Conservation (phyloP, 2,797 vertebrate genomes). For the Euthynnus affinis region DNA sequence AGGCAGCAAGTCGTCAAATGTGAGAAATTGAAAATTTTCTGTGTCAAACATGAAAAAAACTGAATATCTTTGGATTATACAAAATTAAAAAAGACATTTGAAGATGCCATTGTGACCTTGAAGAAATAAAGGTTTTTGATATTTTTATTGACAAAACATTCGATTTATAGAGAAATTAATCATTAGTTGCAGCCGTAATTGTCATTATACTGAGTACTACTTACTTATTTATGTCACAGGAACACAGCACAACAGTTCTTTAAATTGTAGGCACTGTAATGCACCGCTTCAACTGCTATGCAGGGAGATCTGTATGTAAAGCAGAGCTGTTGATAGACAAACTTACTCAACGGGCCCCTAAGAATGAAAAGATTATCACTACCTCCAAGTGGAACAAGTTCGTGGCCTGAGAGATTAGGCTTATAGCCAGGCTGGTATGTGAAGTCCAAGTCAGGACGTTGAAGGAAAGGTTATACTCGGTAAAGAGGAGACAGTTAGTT, state of each 20-base stretch:
- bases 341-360: neutral
- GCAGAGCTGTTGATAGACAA: neutral
- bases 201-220: too few species aligned
- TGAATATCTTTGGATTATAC: too few species aligned
- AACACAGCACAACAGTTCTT: neutral
- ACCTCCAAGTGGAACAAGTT: constrained; percentile 18
- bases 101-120: too few species aligned
- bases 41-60: too few species aligned
- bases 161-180: too few species aligned
- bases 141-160: too few species aligned
- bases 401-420: constrained; percentile 24
- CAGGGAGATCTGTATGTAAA: neutral
- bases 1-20: too few species aligned
- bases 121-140: too few species aligned
- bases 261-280: too few species aligned
- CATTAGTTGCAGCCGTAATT: too few species aligned
- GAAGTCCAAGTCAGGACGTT: neutral
- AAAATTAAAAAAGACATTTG: too few species aligned
- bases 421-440: constrained; percentile 28
- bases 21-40: too few species aligned
- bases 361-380: constrained; percentile 31
- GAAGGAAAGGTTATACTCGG: neutral
- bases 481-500: neutral
- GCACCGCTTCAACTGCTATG: neutral
- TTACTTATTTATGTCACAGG: constrained; percentile 10